Evolutionary conservation across 2,888 invertebrate genomes (phyloP).

Genomic region (Bursaphelenchus okinawaensis): DNA sequence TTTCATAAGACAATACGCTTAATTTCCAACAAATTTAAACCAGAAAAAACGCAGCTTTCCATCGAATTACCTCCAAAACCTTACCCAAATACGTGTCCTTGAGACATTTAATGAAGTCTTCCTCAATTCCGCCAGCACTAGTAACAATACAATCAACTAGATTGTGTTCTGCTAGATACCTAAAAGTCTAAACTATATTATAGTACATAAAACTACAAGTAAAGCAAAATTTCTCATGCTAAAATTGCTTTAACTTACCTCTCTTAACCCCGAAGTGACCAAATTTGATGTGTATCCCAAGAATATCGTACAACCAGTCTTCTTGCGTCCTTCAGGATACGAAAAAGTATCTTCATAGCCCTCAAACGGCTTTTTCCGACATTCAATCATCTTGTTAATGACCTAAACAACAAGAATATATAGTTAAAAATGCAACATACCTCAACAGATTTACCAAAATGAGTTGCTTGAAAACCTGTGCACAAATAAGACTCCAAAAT

Average conservation of each 20-base stretch:
- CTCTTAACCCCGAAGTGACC: conserved; percentile 87
- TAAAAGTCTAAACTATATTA: conserved; percentile 64
- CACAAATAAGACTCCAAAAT: conserved; percentile 73
- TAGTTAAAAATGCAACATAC: conserved; percentile 67
- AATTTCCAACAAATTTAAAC: not conserved
- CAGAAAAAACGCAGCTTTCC: no score
- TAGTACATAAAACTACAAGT: not conserved
- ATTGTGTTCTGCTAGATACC: conserved; percentile 71
- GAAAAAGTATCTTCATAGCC: conserved; percentile 37
- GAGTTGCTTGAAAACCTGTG: conserved; percentile 95
- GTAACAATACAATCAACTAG: conserved; percentile 91
- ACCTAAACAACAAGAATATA: conserved; percentile 32
- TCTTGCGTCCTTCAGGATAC: conserved; percentile 52
- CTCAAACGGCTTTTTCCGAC: conserved; percentile 27
- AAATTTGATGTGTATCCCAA: conserved; percentile 94
- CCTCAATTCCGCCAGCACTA: conserved; percentile 94
- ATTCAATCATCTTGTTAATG: conserved; percentile 46
- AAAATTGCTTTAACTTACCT: conserved; percentile 59
- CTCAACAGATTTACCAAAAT: conserved; percentile 79
- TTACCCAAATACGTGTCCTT: conserved; percentile 82
- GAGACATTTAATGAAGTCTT: conserved; percentile 96
- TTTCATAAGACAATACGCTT: not conserved
- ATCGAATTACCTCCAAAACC: no score
- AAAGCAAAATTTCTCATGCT: not conserved
- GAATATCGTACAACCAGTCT: conserved; percentile 79